These are phyloP conservation scores for Chromobotia macracanthus DNA, from an alignment of 2,797 vertebrate species.

Conservation along the genomic window DNA sequence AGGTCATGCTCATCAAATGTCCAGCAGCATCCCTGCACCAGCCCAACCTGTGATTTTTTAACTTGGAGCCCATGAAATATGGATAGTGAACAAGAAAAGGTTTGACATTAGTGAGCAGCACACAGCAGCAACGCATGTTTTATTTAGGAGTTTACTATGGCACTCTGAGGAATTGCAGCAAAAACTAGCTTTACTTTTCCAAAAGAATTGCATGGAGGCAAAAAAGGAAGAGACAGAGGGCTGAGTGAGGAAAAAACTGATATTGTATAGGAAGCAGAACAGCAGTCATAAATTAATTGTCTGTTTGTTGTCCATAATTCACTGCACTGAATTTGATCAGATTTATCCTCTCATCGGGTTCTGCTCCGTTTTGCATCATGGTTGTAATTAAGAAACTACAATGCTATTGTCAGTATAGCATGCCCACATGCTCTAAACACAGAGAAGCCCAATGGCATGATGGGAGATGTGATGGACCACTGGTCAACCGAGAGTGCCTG, in stretches of 20 bases:
- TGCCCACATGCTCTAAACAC: slow-evolving; percentile 2
- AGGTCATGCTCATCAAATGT: slow-evolving; percentile 53
- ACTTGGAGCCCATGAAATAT: slow-evolving; percentile 75
- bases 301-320: slow-evolving; percentile 27
- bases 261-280: slow-evolving; percentile 11
- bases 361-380: slow-evolving; percentile 45
- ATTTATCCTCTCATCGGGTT: slow-evolving; percentile 21
- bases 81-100: slow-evolving; percentile 70
- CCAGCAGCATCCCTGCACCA: slow-evolving; percentile 8
- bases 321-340: slow-evolving; percentile 9
- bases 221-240: slow-evolving; percentile 14
- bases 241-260: slow-evolving; percentile 19
- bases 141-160: slow-evolving; percentile 75
- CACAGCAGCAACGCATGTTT: slow-evolving; percentile 75
- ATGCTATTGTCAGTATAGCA: slow-evolving; percentile 9
- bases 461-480: background rate
- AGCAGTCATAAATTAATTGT: slow-evolving; percentile 18
- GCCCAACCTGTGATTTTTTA: slow-evolving; percentile 64
- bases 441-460: background rate
- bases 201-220: slow-evolving; percentile 12
- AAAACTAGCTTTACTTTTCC: slow-evolving; percentile 32
- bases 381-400: slow-evolving; percentile 33
- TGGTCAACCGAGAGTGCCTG: background rate
- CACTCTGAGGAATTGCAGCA: slow-evolving; percentile 62
- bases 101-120: slow-evolving; percentile 72